Evolutionary conservation across 2,797 vertebrate species (phyloP).

Genomic region (Clarias platycephalus): DNA sequence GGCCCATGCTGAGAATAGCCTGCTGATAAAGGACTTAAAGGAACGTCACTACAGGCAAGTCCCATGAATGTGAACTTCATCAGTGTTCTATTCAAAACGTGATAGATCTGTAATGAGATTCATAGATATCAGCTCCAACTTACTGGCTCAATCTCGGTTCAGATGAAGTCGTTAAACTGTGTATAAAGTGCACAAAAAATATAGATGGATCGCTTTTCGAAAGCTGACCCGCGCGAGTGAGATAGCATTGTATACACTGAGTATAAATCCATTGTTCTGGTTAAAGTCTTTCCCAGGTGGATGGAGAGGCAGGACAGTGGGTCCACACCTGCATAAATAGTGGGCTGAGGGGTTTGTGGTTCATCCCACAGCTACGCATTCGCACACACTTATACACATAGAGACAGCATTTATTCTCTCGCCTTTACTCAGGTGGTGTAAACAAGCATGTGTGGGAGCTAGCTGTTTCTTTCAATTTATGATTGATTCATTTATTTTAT

Average conservation of each 20-base stretch:
- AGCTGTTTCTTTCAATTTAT: not conserved
- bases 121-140: not conserved
- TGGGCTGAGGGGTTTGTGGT: conserved; percentile 28
- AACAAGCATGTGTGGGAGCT: conserved; percentile 34
- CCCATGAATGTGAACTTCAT: conserved; percentile 24
- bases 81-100: not conserved
- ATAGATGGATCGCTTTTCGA: not conserved
- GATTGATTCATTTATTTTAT: not conserved
- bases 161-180: not conserved
- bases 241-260: conserved; percentile 33
- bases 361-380: conserved; percentile 37
- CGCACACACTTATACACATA: conserved; percentile 32
- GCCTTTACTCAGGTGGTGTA: conserved; percentile 41
- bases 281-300: conserved; percentile 27
- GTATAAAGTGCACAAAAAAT: not conserved
- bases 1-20: conserved; percentile 35
- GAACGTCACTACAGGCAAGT: conserved; percentile 37
- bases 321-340: conserved; percentile 55
- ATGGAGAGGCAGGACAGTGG: conserved; percentile 28
- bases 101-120: conserved; percentile 8
- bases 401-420: conserved; percentile 39
- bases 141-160: not conserved
- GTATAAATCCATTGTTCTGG: conserved; percentile 42
- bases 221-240: not conserved
- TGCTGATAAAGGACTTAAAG: conserved; percentile 29